Conservation (phyloP, 2,797 vertebrate species). For the Cuculus canorus region DNA sequence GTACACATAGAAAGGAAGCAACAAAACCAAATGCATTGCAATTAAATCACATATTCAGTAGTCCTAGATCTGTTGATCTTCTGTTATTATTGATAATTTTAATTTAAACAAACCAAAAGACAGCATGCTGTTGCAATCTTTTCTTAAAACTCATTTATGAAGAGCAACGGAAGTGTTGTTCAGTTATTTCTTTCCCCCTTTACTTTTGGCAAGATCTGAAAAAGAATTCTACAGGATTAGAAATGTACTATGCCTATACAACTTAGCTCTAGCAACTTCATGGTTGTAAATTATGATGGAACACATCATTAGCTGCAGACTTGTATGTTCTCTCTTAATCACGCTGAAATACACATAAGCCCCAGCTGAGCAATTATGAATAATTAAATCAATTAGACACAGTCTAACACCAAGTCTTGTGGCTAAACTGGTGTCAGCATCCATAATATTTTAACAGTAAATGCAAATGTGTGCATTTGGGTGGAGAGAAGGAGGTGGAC, state of each 20-base stretch:
- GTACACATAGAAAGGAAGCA: not conserved
- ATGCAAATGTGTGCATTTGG: conserved; percentile 79
- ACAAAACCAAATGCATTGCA: not conserved
- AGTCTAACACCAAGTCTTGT: conserved; percentile 82
- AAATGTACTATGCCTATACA: conserved; percentile 75
- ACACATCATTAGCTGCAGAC: conserved; percentile 82
- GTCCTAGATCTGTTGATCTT: not conserved
- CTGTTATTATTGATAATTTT: not conserved
- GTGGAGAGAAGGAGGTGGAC: conserved; percentile 58
- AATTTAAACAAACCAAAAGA: not conserved
- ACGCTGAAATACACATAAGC: conserved; percentile 79
- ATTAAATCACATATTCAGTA: not conserved
- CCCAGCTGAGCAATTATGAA: conserved; percentile 92
- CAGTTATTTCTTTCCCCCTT: not conserved
- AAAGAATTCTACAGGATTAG: conserved; percentile 78
- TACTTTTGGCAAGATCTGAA: conserved; percentile 9
- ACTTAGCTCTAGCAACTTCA: conserved; percentile 76
- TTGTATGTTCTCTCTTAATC: conserved; percentile 75
- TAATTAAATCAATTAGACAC: conserved; percentile 96
- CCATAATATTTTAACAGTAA: conserved; percentile 90
- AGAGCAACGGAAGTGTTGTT: not conserved
- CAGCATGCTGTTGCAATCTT: not conserved
- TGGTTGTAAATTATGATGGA: conserved; percentile 83
- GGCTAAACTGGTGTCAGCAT: conserved; percentile 81
- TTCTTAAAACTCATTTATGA: not conserved